Evolutionary conservation across 1,140 invertebrate genomes (phyloP).

Genomic region (Pinna nobilis): DNA sequence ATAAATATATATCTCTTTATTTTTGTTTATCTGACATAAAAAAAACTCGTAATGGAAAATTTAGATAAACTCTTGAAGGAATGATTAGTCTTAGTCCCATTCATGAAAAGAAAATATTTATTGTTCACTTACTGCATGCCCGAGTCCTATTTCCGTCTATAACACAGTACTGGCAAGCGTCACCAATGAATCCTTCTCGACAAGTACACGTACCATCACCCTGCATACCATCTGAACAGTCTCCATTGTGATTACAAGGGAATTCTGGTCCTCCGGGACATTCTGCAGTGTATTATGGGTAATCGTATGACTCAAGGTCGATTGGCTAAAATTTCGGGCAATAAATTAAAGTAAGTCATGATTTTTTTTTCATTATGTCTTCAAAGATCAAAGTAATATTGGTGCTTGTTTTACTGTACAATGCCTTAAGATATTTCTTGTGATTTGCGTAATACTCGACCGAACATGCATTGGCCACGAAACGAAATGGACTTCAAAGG

Average conservation of each 20-base stretch:
- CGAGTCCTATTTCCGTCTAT: conserved; percentile 28
- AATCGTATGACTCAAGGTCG: too few species aligned
- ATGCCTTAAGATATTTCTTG: too few species aligned
- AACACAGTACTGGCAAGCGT: conserved; percentile 38
- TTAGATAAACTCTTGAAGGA: too few species aligned
- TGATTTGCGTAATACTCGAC: too few species aligned
- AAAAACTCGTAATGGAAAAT: not conserved
- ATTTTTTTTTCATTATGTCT: not conserved
- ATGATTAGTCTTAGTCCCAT: too few species aligned
- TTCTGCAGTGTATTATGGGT: conserved; percentile 40
- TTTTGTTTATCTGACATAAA: not conserved
- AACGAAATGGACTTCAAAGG: too few species aligned
- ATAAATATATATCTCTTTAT: not conserved
- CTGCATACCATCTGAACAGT: conserved; percentile 46
- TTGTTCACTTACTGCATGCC: conserved; percentile 48
- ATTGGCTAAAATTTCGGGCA: too few species aligned
- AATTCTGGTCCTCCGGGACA: conserved; percentile 58
- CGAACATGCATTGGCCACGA: too few species aligned
- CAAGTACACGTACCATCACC: conserved; percentile 54
- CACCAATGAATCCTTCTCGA: conserved; percentile 35
- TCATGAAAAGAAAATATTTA: not conserved
- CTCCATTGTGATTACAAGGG: conserved; percentile 52
- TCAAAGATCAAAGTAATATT: too few species aligned
- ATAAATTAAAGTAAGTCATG: not conserved
- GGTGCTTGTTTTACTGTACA: too few species aligned